Base-by-base conservation (phyloP, 2,113 vertebrate species). In the Hypocryptadius cinnamomeus region DNA sequence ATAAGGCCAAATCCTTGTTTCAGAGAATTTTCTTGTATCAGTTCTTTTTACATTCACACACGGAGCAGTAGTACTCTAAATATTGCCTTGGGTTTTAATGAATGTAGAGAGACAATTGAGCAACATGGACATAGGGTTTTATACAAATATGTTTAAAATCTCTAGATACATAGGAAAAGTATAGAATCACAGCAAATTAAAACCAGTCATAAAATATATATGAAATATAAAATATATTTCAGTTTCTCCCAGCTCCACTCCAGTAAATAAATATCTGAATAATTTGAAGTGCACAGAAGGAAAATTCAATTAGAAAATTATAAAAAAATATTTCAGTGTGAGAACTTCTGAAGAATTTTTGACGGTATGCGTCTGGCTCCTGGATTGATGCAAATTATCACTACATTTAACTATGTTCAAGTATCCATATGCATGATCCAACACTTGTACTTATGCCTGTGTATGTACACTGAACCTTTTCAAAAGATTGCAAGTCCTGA, bases 121-220 rank as follows among this genome's bases (percentile, higher is more conserved):
- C 4, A 76, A 27, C 9, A 82, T 0, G 0, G 15, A 51, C 8
- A 2, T 5, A 57, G 20, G 17, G 2, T 57, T 74, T 87, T 57
- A 57, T 44, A 68, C 10, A 89, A 68, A n/a, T 44, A 18, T 15
- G 1, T 31, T 33, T 80, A 40, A 10, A 63, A 18, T 31, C 11
- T 81, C 68, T 42, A 44, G 9, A 14, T 60, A 69, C 4, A 28
- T 4, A 51, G 9, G 8, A 30, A 79, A 85, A 76, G 4, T n/a
- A 57, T 8, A 48, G 15, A 72, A 51, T 51, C 13, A 40, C 10
- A 40, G 13, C 4, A 71, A 65, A 72, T 50, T 73, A 47, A 66
- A 92, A 30, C 2, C 8, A 51, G 11, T 23, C 16, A 35, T 20
- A 6, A 21, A 65, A 53, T 39, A 14, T 37, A n/a, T 77, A n/a